These are phyloP conservation scores for Eulemur rubriventer DNA, from an alignment of 2,797 vertebrate species.

Conservation along the genomic window DNA sequence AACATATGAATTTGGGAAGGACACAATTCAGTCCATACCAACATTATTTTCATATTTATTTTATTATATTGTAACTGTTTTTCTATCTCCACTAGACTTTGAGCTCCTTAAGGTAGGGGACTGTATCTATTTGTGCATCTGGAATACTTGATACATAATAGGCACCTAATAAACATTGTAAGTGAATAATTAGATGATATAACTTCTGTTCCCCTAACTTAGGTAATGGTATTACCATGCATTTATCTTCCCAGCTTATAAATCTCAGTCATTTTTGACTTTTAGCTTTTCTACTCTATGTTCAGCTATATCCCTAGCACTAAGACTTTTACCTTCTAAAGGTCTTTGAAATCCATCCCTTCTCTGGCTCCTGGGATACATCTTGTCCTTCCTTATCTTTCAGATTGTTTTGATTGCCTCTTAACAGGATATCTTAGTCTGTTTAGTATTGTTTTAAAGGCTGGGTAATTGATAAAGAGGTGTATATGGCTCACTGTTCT, in stretches of 20 bases:
- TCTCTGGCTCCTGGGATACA: neutral
- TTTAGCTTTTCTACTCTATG: neutral
- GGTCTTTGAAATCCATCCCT: neutral
- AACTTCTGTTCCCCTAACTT: neutral
- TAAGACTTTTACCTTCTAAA: conserved; percentile 3
- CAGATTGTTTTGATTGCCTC: neutral
- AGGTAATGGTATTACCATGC: neutral
- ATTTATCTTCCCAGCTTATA: neutral
- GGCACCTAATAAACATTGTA: neutral
- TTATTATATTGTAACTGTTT: neutral
- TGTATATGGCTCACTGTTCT: neutral
- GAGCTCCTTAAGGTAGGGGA: neutral
- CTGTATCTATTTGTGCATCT: neutral
- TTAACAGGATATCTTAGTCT: neutral
- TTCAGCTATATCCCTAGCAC: neutral
- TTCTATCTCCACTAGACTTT: neutral
- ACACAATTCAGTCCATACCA: neutral
- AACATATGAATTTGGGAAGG: neutral
- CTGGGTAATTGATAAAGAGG: neutral
- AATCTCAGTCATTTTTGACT: neutral
- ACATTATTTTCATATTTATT: neutral
- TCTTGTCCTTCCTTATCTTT: neutral
- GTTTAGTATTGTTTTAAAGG: neutral
- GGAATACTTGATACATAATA: neutral
- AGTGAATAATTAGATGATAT: neutral